These are phyloP conservation scores for Mirounga angustirostris DNA, from an alignment of 2,113 vertebrate genomes.

Conservation along the genomic window DNA sequence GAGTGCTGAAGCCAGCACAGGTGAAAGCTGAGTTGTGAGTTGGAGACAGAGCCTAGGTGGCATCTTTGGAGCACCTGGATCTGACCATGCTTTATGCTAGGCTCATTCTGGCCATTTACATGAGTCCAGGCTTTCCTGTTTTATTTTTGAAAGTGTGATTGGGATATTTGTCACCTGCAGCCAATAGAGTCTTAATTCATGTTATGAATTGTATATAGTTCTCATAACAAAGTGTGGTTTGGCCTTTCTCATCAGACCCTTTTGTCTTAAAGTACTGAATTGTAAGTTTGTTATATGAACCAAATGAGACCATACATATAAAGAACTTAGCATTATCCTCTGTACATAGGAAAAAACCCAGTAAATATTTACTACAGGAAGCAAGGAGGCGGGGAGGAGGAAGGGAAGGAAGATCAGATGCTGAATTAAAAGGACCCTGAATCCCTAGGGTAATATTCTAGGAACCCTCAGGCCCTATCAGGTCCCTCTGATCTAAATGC, in stretches of 20 bases:
- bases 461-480: background rate
- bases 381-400: background rate
- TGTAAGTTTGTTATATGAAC: conserved; percentile 31
- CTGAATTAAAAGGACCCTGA: conserved; percentile 5
- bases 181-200: background rate
- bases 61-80: background rate
- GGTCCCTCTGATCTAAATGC: background rate
- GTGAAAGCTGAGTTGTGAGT: background rate
- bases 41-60: background rate
- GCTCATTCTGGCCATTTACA: background rate
- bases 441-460: background rate
- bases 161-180: conserved; percentile 13
- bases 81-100: background rate
- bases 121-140: background rate
- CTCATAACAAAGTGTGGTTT: background rate
- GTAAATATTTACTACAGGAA: conserved; percentile 11
- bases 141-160: conserved; percentile 24
- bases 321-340: background rate
- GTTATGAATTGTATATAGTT: conserved; percentile 27
- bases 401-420: background rate
- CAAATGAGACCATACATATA: background rate
- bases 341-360: background rate
- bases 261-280: conserved; percentile 10
- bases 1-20: background rate
- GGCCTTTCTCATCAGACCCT: background rate